phyloP scores from a whole-genome alignment of 2,888 invertebrate species.

The Encarsia formosa region DNA sequence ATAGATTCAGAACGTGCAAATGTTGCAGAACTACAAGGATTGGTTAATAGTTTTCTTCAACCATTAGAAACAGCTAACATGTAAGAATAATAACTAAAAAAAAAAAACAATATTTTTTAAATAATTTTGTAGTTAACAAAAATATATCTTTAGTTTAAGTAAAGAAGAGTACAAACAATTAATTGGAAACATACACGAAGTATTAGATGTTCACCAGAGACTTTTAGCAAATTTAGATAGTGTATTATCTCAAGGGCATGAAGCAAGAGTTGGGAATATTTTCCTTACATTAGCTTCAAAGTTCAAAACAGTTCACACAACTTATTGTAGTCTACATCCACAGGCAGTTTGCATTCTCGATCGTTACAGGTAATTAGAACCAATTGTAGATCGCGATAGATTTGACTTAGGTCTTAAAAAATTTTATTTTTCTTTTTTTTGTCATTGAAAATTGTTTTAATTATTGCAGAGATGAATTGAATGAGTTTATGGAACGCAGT shows the following conservation, averaged over 20 bases:
- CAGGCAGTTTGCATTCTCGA: constrained; percentile 90
- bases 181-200: constrained; percentile 83
- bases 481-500: constrained; percentile 82
- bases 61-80: constrained; percentile 83
- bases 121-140: constrained; percentile 7
- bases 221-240: constrained; percentile 76
- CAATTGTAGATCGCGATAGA: neutral
- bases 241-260: constrained; percentile 64
- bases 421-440: neutral
- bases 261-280: constrained; percentile 86
- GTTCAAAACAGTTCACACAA: constrained; percentile 78
- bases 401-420: neutral
- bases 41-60: constrained; percentile 79
- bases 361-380: constrained; percentile 73
- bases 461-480: constrained; percentile 69
- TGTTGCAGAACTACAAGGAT: constrained; percentile 81
- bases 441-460: neutral
- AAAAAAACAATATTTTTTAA: neutral
- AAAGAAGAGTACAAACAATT: constrained; percentile 82
- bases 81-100: too few relatives aligned
- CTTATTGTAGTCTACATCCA: constrained; percentile 92
- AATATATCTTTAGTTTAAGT: constrained; percentile 62
- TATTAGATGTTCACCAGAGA: constrained; percentile 79
- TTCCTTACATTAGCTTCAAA: constrained; percentile 81
- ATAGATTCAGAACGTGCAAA: constrained; percentile 90